A percentile compares a stretch with the other conserved stretches of the same genome.
Evolutionary conservation across 2,113 vertebrate genomes (phyloP).

Genomic region (Ageneiosus marmoratus): DNA sequence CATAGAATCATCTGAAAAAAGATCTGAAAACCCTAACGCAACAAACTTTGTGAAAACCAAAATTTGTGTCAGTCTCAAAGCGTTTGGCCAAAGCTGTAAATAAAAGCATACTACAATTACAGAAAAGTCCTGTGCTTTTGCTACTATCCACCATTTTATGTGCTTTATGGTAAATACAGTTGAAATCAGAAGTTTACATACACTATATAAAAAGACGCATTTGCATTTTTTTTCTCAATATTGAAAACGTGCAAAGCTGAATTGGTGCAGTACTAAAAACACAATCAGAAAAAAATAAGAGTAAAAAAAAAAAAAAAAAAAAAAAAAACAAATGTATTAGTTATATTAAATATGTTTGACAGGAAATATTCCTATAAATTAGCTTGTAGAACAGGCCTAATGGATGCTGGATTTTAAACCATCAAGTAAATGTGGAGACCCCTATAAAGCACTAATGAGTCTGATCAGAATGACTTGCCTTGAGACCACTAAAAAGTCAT

Average conservation of each 20-base stretch:
- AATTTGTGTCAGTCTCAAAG: too few species aligned
- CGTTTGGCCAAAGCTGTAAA: too few species aligned
- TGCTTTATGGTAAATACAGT: neutral
- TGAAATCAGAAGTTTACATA: too few species aligned
- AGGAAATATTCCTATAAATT: neutral
- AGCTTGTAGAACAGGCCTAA: neutral
- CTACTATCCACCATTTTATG: neutral
- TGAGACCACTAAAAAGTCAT: slow-evolving; percentile 37
- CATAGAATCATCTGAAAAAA: too few species aligned
- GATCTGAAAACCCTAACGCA: too few species aligned
- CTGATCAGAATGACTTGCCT: slow-evolving; percentile 10
- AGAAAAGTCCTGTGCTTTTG: neutral
- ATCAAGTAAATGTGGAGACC: neutral
- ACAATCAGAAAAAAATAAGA: neutral
- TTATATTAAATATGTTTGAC: neutral
- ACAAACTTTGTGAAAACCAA: too few species aligned
- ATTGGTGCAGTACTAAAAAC: neutral
- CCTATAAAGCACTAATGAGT: slow-evolving; percentile 28
- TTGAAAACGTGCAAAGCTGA: neutral
- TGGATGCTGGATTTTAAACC: slow-evolving; percentile 23
- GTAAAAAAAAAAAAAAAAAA: neutral
- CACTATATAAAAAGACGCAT: too few species aligned
- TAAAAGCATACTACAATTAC: neutral
- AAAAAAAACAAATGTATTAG: neutral
- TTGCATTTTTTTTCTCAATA: too few species aligned